Evolutionary conservation across 2,888 invertebrate species (phyloP), one percentile per base, ranked within the genome.

Genomic region (Campopleginae sp.): DNA sequence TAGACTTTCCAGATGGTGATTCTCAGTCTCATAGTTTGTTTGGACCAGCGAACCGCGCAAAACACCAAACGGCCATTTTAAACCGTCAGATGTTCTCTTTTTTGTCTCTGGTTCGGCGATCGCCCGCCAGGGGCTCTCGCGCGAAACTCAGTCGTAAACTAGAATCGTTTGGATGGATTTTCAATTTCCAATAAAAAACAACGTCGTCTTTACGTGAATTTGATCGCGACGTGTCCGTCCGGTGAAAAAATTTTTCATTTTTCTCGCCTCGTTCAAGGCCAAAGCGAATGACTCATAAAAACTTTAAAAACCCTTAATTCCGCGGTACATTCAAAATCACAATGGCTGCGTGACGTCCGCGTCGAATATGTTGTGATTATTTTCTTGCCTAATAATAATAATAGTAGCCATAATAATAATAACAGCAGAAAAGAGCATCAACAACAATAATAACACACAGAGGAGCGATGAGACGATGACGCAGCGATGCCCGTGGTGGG

Each of bases 1-100:
- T 63, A 33, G 3, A 48, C 33, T 65, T 65, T 44, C 17, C 7
- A 63, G 63, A 79, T 27, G 19, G 33, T 51, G 54, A 14, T 48
- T 31, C 23, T 51, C 10, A n/a, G 2, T 74, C 12, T 80, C 72
- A 80, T 80, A 42, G 80, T 80, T 71, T 71, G n/a, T 78, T 68
- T 70, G 54, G 42, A 58, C 58, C 74, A 82, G 46, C 58, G 27
- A 65, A 66, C 46, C 58, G 72, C 72, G 74, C 61, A 74, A 82
- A 83, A 78, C 74, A 74, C 23, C 42, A 23, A 48, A 51, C 63
- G 68, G 82, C 82, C 82, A 83, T 83, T 83, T 83, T 75, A 68
- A 38, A 61, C 46, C 14, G 33, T 68, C 68, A 61, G 58, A 46
- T 78, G 66, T 78, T 12, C 33, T 71, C 38, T 23, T 46, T 27